Evolutionary conservation across 1,140 invertebrate genomes (phyloP), one percentile per base, ranked within the genome.

Genomic region (Drosophila mojavensis): DNA sequence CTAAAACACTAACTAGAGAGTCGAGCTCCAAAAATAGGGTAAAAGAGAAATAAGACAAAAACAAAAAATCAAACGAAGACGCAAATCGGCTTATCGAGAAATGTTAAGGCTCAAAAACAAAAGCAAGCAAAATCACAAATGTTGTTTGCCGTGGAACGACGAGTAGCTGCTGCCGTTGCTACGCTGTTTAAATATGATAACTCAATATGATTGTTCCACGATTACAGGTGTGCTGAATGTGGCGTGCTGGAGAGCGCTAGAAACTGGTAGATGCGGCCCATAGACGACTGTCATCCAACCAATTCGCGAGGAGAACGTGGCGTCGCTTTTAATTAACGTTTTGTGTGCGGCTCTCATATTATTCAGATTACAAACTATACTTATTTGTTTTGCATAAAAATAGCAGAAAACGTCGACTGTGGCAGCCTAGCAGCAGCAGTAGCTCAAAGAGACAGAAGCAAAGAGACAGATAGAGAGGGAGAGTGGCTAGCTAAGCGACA

Each of bases 31-130:
- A 47, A 17, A 47, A 17, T 7, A 6, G 43, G 45, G 17, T 26
- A 69, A 54, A 66, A 55, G 75, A 62, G 43, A 62, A 33, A 1
- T 10, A 83, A 59, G 47, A 62, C 39, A 53, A 47, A 45, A 59
- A 58, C 15, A n/a, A 45, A 50, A 33, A 30, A 17, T 39, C 36
- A 80, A 73, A 78, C 67, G 64, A 69, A 80, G 80, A 75, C 84
- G 85, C 84, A 89, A 89, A 89, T 89, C 84, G 81, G 85, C 84
- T 89, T 90, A 89, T 90, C 84, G 84, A 77, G 59, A 74, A 67
- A 59, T 55, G 69, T 58, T 68, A 66, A 60, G 53, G 64, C 65
- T 33, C 58, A 75, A 70, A 78, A 72, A 26, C 58, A 75, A 70
- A 78, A 72, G 65, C 79, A 83, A 63, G 71, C 75, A 66, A 59